These are phyloP conservation scores for Brachionus koreanus DNA, from an alignment of 1,140 invertebrate genomes.

Conservation along the genomic window DNA sequence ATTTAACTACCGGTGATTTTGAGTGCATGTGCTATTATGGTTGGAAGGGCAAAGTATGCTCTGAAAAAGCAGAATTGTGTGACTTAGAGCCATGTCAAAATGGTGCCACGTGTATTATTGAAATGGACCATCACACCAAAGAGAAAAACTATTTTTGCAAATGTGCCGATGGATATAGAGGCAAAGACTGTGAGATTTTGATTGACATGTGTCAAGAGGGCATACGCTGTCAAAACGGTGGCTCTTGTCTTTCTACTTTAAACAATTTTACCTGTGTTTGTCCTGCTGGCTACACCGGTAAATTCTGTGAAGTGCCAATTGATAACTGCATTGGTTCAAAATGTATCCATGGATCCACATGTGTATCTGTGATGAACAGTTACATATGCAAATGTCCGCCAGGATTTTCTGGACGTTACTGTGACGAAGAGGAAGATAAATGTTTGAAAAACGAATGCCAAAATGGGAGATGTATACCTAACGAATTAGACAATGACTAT, in stretches of 20 bases:
- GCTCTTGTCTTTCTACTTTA: constrained; percentile 65
- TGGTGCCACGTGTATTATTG: not conserved
- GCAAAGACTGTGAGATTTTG: constrained; percentile 39
- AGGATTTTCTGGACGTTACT: constrained; percentile 82
- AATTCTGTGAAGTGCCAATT: not conserved
- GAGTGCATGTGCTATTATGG: constrained; percentile 33
- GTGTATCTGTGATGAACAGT: constrained; percentile 71
- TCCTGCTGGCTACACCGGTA: constrained; percentile 26
- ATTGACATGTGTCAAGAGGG: not conserved
- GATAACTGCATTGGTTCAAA: not conserved
- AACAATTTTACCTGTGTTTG: constrained; percentile 43
- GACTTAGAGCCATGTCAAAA: not conserved
- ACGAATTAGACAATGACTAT: constrained; percentile 68
- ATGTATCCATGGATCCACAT: not conserved
- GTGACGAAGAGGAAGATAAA: constrained; percentile 63
- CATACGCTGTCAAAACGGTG: constrained; percentile 78
- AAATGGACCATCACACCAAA: not conserved
- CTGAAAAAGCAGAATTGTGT: not conserved
- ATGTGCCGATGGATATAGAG: constrained; percentile 1
- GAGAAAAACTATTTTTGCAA: constrained; percentile 18
- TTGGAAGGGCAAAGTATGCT: constrained; percentile 13
- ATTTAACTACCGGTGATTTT: not conserved
- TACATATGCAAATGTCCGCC: constrained; percentile 81
- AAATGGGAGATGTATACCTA: constrained; percentile 75
- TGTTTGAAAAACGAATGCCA: constrained; percentile 76